Percentiles rank a stretch among this genome's conserved stretches.
Conservation (phyloP, 2,888 invertebrate genomes). For the Pandemis corylana region DNA sequence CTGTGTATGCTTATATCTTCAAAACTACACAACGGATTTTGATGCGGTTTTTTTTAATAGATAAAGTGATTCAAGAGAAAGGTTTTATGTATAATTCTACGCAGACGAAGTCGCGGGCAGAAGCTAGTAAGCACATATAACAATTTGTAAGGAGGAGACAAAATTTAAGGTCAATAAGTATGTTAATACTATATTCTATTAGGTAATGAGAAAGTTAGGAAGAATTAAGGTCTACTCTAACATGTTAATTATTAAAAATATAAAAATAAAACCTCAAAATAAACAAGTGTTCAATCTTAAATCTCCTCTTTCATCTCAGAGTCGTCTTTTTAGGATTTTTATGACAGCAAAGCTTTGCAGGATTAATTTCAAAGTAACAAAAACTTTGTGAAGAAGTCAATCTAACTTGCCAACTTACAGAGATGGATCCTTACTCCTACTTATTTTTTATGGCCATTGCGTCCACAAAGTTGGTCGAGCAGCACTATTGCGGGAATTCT, state of each 20-base stretch:
- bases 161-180: no score
- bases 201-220: no score
- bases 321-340: constrained; percentile 14
- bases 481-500: constrained; percentile 15
- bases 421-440: constrained; percentile 20
- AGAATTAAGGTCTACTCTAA: no score
- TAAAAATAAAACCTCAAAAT: not conserved
- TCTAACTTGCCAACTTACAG: constrained; percentile 38
- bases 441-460: constrained; percentile 32
- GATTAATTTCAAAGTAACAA: constrained; percentile 40
- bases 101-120: no score
- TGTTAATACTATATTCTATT: no score
- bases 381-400: constrained; percentile 38
- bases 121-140: no score
- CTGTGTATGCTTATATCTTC: no score
- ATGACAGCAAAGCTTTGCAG: constrained; percentile 26
- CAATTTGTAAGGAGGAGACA: no score
- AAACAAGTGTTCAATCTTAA: not conserved
- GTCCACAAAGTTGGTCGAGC: constrained; percentile 23
- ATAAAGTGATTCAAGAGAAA: no score
- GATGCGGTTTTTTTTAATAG: no score
- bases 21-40: no score
- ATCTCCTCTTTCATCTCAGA: not conserved
- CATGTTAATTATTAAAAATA: not conserved
- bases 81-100: no score